Base-by-base conservation (phyloP, 1,140 invertebrate species). In the Drosophila azteca region DNA sequence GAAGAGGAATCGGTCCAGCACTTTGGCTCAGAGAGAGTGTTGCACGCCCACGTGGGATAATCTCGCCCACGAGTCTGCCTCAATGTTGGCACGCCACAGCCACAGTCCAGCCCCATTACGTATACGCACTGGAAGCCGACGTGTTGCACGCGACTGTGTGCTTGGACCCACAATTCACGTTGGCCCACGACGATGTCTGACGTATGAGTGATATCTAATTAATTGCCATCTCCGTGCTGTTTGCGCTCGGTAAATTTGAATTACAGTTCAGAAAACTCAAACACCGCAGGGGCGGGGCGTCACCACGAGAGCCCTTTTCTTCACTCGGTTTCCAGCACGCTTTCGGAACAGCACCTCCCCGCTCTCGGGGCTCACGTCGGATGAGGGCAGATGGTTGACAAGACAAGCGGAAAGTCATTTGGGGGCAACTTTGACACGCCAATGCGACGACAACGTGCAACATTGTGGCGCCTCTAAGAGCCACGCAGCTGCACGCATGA, bases 171-270 rank as follows among this genome's bases (percentile, higher is more conserved):
- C 35, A 11, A 39, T 9, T 39, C 35, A 39, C 35, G 35, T 39
- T 39, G 13, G 13, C 65, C 63, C 29, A 39, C 62, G 15, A 62
- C 20, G 17, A 24, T 67, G 54, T 50, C 62, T 68, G 66, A 48
- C 66, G 26, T 69, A 68, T 69, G 63, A 68, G 63, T 68, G 50
- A 69, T 68, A 68, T 69, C 57, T 69, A 69, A 69, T 69, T 69
- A 68, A 69, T 55, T 69, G 63, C 66, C 63, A 69, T 24, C 50
- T 43, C 43, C 26, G 35, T 9, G 31, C 31, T 69, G 66, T 69
- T 69, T 69, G 63, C 26, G 24, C 63, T 48, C 29, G 22, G 66
- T 57, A 68, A 69, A 69, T 69, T 68, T 69, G 64, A 69, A 68
- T 68, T 69, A 49, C 63, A 49, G 22, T 31, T 43, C 24, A 43